Evolutionary conservation across 1,140 invertebrate genomes (phyloP), one percentile per base, ranked within the genome.

Genomic region (Phocides pigmalion): DNA sequence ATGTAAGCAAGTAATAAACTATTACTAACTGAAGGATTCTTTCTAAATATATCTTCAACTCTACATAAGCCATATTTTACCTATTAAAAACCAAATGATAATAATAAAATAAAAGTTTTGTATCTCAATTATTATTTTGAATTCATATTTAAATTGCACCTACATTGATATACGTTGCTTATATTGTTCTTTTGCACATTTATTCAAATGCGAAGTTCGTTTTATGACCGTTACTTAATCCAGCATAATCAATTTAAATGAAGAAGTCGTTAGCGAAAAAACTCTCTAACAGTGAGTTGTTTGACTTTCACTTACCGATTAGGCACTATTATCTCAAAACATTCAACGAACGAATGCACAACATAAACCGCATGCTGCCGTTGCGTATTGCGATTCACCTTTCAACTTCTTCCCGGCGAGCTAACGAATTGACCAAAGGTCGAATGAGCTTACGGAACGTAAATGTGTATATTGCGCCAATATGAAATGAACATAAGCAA

Each of bases 251-350:
- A 49, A 62, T 62, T 19, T 62, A 49, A 67, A 62, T 62, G 50
- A 67, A 56, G 20, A 67, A 62, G 42, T 63, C 35, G 32, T 68
- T 56, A 68, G 12, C 12, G 49, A 54, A 64, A 67, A 67, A 67
- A 15, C 37, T 22, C 35, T 56, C 32, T 42, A 50, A 25, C 20
- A 50, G 56, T 17, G 15, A 42, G 41, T 42, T 63, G 50, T 37
- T 47, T 56, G 50, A 66, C 66, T 68, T 68, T 68, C 66, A 68
- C 66, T 63, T 20, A 17, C 50, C 39, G 37, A 42, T 42, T 42
- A 42, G 16, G 39, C 19, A 42, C 22, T 39, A 56, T 62, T 25
- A 62, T 56, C 28, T 56, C 46, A 62, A 62, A 41, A 42, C 41
- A 42, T 42, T 42, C 41, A 42, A 42, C 41, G 16, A 16, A 19